Evolutionary conservation across 2,113 vertebrate genomes (phyloP).

Genomic region (Gnathonemus longibarbis): DNA sequence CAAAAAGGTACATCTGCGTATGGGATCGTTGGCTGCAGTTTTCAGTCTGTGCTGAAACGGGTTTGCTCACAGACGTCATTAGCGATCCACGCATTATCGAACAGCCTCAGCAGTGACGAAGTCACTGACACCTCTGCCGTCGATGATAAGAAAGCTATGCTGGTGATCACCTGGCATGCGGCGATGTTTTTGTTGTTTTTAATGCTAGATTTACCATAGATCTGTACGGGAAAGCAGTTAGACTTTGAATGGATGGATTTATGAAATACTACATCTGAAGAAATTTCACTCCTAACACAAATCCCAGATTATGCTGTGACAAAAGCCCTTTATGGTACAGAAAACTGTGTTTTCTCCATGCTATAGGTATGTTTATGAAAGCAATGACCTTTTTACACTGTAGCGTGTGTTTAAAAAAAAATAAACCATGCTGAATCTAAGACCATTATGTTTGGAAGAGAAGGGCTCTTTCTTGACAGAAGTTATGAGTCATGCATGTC

Average conservation of each 20-base stretch:
- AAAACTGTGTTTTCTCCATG: not conserved
- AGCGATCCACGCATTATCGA: not conserved
- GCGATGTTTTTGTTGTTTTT: not conserved
- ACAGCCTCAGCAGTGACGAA: not conserved
- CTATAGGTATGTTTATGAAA: not conserved
- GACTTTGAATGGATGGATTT: not conserved
- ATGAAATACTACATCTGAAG: not conserved
- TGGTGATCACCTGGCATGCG: not conserved
- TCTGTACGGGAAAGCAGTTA: not conserved
- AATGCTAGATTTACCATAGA: not conserved
- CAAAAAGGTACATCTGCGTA: not conserved
- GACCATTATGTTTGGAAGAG: slow-evolving; percentile 1
- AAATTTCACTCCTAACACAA: not conserved
- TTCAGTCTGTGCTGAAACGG: not conserved
- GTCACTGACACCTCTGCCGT: not conserved
- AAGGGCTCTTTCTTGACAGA: not conserved
- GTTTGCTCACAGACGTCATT: not conserved
- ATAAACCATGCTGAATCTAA: not conserved
- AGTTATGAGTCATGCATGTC: slow-evolving; percentile 8
- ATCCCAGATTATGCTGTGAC: not conserved
- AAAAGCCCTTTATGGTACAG: not conserved
- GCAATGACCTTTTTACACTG: not conserved
- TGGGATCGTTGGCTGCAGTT: not conserved
- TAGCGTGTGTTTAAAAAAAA: not conserved
- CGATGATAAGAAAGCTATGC: not conserved